Conservation (phyloP, 2,113 vertebrate species). For the Toxostoma redivivum region DNA sequence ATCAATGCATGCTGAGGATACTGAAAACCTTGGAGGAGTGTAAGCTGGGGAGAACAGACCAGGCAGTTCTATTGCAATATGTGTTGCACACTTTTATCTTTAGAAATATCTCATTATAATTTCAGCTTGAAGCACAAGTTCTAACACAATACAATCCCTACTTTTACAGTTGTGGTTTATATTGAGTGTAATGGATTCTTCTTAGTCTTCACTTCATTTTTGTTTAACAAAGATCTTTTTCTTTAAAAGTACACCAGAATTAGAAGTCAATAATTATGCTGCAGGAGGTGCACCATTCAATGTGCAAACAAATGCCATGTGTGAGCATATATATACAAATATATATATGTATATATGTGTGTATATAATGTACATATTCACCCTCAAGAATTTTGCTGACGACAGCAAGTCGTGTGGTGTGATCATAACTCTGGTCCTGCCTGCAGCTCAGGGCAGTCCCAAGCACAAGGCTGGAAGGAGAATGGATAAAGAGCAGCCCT, state of each 20-base stretch:
- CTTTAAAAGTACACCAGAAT: neutral
- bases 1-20: neutral
- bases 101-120: neutral
- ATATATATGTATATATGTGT: fast-evolving
- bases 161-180: neutral
- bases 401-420: neutral
- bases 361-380: neutral
- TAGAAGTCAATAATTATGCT: neutral
- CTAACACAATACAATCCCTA: neutral
- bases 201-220: neutral
- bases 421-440: neutral
- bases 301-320: neutral
- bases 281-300: neutral
- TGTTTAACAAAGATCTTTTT: neutral
- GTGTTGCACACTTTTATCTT: neutral
- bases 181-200: neutral
- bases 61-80: neutral
- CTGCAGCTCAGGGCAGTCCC: neutral
- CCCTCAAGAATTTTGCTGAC: neutral
- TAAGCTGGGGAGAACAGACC: neutral
- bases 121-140: neutral
- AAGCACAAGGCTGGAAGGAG: neutral
- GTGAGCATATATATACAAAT: too few relatives aligned
- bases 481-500: neutral
- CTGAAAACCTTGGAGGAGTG: neutral